Evolutionary conservation across 2,888 invertebrate genomes (phyloP), one percentile per base, ranked within the genome.

Genomic region (Thymelicus lineola): DNA sequence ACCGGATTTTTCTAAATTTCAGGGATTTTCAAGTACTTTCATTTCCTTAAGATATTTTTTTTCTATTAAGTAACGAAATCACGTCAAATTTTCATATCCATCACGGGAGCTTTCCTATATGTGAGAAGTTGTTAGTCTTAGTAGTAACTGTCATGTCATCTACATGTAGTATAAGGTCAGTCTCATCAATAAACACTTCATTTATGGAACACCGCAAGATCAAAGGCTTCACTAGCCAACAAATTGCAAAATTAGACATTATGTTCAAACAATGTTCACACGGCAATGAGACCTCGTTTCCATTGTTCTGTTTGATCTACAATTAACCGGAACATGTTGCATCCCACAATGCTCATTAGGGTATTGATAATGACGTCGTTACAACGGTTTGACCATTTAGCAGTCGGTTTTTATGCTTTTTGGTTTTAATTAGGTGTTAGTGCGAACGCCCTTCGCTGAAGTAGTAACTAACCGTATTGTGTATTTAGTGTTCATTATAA

Each of bases 321-420:
- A 87, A 87, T 89, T 89, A 87, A 81, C 85, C 74, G 74, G 76
- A 75, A 77, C 78, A 82, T 74, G 82, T 78, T 79, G 81, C 74
- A 77, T 74, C 80, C 81, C 82, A 82, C 80, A 85, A 80, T 76
- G 76, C 82, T 88, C 87, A 88, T 90, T 91, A 90, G 86, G 81
- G 83, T 75, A 79, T 82, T 79, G 85, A 82, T 90, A 92, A 93
- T 86, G 87, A 89, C 87, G 82, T 91, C 86, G 88, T 91, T 91
- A 90, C 84, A 75, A 79, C 78, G 79, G 85, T 90, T 90, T 85
- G 86, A 82, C 78, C 84, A 77, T 84, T 91, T 91, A 91, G 86
- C 88, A 80, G 68, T 66, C 73, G 73, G 79, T 80, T 79, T 77
- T 86, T 68, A 17, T 61, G 61, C 68, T 61, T 83, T 87, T 87